Evolutionary conservation across 2,888 invertebrate genomes (phyloP), one percentile per base, ranked within the genome.

Genomic region (Dicyrtoma fusca): DNA sequence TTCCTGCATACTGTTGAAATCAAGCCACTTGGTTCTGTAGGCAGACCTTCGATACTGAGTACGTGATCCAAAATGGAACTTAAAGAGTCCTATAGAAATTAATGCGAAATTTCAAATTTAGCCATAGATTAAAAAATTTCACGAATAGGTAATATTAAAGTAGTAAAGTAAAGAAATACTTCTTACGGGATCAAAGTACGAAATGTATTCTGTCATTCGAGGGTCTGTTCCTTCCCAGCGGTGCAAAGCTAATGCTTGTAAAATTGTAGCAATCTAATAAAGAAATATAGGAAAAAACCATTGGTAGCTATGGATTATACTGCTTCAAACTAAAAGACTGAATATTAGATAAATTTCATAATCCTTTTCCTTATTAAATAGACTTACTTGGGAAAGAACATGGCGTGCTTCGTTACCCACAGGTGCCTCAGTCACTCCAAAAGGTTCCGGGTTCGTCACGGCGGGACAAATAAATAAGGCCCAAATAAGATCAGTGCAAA

Each of bases 381-480:
- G 14, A 19, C 11, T 19, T 65, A 77, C 77, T 55, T 79, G 79
- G 11, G 79, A 78, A 11, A 81, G 72, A 42, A 75, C 78, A 64
- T 78, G 79, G n/a, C 79, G 69, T 13, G 79, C 79, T 75, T 77
- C 75, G n/a, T 76, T 74, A 5, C 79, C 77, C 13, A 80, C 79
- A 0, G 77, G 77, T 19, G 80, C 77, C 70, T 80, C 80, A 6
- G 74, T 92, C 69, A 98, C 92, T 17, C 97, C 97, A 84, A 95
- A 91, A 0, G 94, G 91, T 83, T 97, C 97, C 0, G 98, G 98
- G 85, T 95, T 95, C 63, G 96, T 92, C 69, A 99, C 93, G 0
- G 97, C 97, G 1, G 97, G 97, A 82, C 97, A 98, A 74, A 99
- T 91, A 83, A 97, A 95, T 83, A 92, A 89, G 11, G 93, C 93